A percentile compares a stretch with the other conserved stretches of the same genome.
These are phyloP conservation scores for Propithecus coquereli DNA, from an alignment of 2,113 vertebrate genomes.

Conservation along the genomic window DNA sequence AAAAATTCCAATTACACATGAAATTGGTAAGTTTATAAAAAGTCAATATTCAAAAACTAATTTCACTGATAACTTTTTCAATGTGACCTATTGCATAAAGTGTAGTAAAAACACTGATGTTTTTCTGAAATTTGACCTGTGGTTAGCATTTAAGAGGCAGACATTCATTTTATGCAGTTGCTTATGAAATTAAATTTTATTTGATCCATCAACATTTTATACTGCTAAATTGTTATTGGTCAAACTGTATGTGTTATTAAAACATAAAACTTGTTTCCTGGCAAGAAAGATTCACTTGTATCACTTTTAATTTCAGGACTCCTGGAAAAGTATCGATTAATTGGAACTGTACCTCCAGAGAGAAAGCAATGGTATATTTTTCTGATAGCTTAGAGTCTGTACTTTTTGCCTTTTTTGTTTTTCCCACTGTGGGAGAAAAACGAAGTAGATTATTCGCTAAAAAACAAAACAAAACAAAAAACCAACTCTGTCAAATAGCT, in stretches of 20 bases:
- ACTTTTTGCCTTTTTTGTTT: not conserved
- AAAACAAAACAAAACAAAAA: not conserved
- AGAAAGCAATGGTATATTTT: not conserved
- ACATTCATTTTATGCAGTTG: constrained; percentile 15
- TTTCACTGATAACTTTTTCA: not conserved
- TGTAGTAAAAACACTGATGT: not conserved
- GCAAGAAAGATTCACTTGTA: constrained; percentile 10
- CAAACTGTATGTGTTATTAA: not conserved
- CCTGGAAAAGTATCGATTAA: not conserved
- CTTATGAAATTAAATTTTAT: constrained; percentile 47
- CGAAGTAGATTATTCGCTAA: not conserved
- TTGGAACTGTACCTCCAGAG: not conserved
- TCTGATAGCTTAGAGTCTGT: not conserved
- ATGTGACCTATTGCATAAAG: not conserved
- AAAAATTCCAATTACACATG: not conserved
- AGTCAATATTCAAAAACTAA: constrained; percentile 40
- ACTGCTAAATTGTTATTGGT: constrained; percentile 17
- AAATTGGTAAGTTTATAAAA: not conserved
- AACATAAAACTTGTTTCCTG: constrained; percentile 21
- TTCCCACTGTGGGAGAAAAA: not conserved
- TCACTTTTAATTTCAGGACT: constrained; percentile 6
- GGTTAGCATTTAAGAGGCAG: constrained; percentile 1
- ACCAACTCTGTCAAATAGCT: not conserved
- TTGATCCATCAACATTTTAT: constrained; percentile 18
- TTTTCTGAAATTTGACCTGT: not conserved